Percentiles rank a stretch among this genome's conserved stretches.
phyloP scores from a whole-genome alignment of 2,888 invertebrate species.

The Sarcophaga caerulescens region DNA sequence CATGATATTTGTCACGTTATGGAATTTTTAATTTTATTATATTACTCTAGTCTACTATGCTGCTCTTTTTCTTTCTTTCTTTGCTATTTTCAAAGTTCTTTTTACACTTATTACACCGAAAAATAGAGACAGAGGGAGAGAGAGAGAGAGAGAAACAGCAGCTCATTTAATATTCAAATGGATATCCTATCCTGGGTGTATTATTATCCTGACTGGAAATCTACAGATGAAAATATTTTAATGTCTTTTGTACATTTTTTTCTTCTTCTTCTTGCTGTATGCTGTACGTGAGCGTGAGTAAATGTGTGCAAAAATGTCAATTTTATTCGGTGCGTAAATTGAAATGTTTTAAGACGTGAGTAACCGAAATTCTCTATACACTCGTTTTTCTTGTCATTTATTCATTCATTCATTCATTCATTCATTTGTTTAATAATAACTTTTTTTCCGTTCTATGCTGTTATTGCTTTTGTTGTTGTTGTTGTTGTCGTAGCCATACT shows the following conservation, averaged over 20 bases:
- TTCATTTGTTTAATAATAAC: not conserved
- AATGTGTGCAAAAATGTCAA: conserved; percentile 71
- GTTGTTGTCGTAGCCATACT: conserved; percentile 35
- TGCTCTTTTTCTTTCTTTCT: not conserved
- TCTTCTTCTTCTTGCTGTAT: not conserved
- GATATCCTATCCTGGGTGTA: conserved; percentile 46
- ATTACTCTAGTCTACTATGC: not conserved
- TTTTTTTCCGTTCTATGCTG: not conserved
- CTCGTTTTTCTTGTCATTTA: conserved; percentile 9
- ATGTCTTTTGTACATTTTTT: conserved; percentile 3
- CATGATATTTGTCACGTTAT: conserved; percentile 77
- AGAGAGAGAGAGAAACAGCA: not conserved
- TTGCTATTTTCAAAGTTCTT: not conserved
- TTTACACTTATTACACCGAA: not conserved
- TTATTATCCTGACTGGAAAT: conserved; percentile 29
- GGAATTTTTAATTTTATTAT: conserved; percentile 79
- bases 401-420: conserved; percentile 36
- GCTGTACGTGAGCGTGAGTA: not conserved
- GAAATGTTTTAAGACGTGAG: conserved; percentile 78
- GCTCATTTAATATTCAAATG: conserved; percentile 49
- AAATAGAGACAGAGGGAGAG: no score
- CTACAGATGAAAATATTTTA: not conserved
- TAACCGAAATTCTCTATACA: conserved; percentile 26
- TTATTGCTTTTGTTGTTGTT: conserved; percentile 4
- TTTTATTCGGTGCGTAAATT: conserved; percentile 78